Conservation (phyloP, 2,113 vertebrate species). For the Psittacus erithacus region DNA sequence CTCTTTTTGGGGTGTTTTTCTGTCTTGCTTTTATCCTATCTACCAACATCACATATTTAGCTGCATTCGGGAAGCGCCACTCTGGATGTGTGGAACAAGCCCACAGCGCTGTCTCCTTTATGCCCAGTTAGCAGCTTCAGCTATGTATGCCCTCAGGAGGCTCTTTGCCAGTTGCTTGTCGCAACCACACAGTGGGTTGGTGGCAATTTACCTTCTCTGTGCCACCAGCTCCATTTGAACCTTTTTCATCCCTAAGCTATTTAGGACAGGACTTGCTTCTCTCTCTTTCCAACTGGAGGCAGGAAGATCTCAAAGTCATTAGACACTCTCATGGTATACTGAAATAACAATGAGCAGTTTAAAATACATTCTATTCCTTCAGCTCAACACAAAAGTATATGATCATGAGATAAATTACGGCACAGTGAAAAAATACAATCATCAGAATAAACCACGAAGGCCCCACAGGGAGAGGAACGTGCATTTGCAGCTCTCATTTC, state of each 20-base stretch:
- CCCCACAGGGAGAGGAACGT: background rate
- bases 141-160: background rate
- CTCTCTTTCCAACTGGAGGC: background rate
- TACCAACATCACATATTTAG: background rate
- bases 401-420: background rate
- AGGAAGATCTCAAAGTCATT: background rate
- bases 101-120: background rate
- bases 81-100: background rate
- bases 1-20: rapidly evolving
- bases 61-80: background rate
- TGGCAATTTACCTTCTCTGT: background rate
- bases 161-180: background rate
- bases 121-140: background rate
- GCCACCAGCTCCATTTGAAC: background rate
- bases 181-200: background rate
- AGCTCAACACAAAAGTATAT: background rate
- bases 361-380: background rate
- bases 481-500: background rate
- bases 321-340: background rate
- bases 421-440: background rate
- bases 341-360: background rate
- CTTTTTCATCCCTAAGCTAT: background rate
- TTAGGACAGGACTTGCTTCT: background rate
- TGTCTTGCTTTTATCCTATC: background rate
- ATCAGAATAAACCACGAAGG: background rate